Evolutionary conservation across 2,888 invertebrate species (phyloP).

Genomic region (Heliconius erato): DNA sequence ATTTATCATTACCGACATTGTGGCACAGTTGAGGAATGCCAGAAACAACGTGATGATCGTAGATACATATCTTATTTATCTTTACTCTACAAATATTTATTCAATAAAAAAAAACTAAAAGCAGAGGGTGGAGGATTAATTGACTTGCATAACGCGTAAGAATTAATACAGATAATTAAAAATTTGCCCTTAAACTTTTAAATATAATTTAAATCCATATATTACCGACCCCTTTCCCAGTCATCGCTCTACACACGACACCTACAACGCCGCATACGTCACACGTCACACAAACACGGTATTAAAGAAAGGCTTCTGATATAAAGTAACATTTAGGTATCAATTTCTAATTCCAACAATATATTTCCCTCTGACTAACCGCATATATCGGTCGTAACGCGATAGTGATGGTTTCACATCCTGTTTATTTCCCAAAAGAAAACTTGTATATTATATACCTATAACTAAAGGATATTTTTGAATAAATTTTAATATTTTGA

Average conservation of each 20-base stretch:
- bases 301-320: slow-evolving; percentile 49
- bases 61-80: too few relatives aligned
- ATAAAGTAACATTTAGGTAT: slow-evolving; percentile 50
- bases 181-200: neutral
- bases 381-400: slow-evolving; percentile 49
- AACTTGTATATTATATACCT: neutral
- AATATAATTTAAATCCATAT: neutral
- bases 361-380: slow-evolving; percentile 51
- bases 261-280: neutral
- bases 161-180: neutral
- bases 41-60: too few relatives aligned
- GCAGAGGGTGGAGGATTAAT: neutral
- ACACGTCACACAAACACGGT: slow-evolving; percentile 26
- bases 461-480: neutral
- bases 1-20: too few relatives aligned
- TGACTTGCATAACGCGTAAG: neutral
- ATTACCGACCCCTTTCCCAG: slow-evolving; percentile 23
- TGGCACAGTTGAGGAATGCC: too few relatives aligned
- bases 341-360: slow-evolving; percentile 48
- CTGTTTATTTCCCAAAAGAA: slow-evolving; percentile 46
- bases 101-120: neutral
- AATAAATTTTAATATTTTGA: neutral
- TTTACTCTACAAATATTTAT: too few relatives aligned
- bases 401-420: slow-evolving; percentile 50
- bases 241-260: slow-evolving; percentile 13